Percentiles rank a stretch among this genome's conserved stretches.
phyloP scores from a whole-genome alignment of 2,888 invertebrate species.

The Ferdinandea cuprea region DNA sequence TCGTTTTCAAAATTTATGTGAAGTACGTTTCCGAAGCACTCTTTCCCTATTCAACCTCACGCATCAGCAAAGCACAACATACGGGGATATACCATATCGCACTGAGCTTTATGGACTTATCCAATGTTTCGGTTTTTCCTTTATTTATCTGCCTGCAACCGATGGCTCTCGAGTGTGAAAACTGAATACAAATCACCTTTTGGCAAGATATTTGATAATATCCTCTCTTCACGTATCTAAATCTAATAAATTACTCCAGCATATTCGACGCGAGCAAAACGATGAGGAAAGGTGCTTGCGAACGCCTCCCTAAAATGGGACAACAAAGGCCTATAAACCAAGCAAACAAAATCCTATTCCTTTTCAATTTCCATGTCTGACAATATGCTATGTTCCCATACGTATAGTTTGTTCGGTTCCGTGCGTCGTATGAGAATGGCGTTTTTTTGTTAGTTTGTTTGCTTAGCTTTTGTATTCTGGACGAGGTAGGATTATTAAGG shows the following conservation, averaged over 20 bases:
- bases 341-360: slow-evolving; percentile 44
- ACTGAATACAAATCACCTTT: slow-evolving; percentile 69
- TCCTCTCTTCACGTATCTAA: slow-evolving; percentile 61
- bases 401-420: not conserved
- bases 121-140: slow-evolving; percentile 37
- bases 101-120: slow-evolving; percentile 34
- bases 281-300: slow-evolving; percentile 21
- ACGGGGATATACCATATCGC: slow-evolving; percentile 10
- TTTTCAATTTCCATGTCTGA: slow-evolving; percentile 41
- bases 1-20: slow-evolving; percentile 39
- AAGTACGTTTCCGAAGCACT: slow-evolving; percentile 26
- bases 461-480: too few relatives aligned
- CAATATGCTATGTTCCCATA: slow-evolving; percentile 5
- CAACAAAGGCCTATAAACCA: slow-evolving; percentile 30
- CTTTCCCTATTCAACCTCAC: not conserved
- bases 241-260: slow-evolving; percentile 66
- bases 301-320: slow-evolving; percentile 12
- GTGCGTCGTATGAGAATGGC: not conserved
- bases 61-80: slow-evolving; percentile 1
- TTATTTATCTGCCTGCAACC: slow-evolving; percentile 28
- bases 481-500: too few relatives aligned
- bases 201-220: slow-evolving; percentile 47
- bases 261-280: slow-evolving; percentile 9
- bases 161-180: slow-evolving; percentile 51
- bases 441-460: too few relatives aligned